Conservation (phyloP, 2,797 vertebrate genomes). For the Lutjanus campechanus region DNA sequence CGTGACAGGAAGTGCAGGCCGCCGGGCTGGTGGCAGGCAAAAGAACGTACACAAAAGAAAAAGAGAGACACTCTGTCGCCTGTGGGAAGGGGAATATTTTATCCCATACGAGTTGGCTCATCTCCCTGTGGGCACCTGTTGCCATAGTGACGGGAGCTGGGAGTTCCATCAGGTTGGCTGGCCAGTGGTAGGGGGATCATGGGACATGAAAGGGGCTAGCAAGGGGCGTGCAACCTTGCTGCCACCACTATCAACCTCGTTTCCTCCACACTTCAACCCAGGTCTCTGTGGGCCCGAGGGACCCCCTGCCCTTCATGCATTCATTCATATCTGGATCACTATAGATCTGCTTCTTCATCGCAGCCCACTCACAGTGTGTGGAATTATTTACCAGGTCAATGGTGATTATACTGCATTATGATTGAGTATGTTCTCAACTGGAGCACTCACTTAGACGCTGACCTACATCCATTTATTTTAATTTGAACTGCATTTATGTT, state of each 20-base stretch:
- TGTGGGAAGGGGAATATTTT: conserved; percentile 64
- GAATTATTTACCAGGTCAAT: conserved; percentile 29
- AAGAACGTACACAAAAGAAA: conserved; percentile 57
- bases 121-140: conserved; percentile 68
- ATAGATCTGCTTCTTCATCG: conserved; percentile 18
- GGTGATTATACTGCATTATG: conserved; percentile 12
- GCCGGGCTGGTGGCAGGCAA: conserved; percentile 31
- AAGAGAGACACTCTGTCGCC: conserved; percentile 69
- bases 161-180: conserved; percentile 59
- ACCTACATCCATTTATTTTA: conserved; percentile 28
- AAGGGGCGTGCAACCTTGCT: conserved; percentile 23
- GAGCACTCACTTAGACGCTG: conserved; percentile 16
- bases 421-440: conserved; percentile 11
- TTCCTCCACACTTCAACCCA: conserved; percentile 24
- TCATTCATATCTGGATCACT: conserved; percentile 40
- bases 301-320: conserved; percentile 24
- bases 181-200: conserved; percentile 44
- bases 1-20: conserved; percentile 19
- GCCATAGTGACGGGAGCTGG: conserved; percentile 69
- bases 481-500: conserved; percentile 22
- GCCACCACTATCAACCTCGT: conserved; percentile 18
- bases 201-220: conserved; percentile 52
- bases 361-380: conserved; percentile 23
- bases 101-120: conserved; percentile 68
- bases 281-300: background rate